Conservation (phyloP, 2,113 vertebrate genomes). For the Rhabdomys dilectus region DNA sequence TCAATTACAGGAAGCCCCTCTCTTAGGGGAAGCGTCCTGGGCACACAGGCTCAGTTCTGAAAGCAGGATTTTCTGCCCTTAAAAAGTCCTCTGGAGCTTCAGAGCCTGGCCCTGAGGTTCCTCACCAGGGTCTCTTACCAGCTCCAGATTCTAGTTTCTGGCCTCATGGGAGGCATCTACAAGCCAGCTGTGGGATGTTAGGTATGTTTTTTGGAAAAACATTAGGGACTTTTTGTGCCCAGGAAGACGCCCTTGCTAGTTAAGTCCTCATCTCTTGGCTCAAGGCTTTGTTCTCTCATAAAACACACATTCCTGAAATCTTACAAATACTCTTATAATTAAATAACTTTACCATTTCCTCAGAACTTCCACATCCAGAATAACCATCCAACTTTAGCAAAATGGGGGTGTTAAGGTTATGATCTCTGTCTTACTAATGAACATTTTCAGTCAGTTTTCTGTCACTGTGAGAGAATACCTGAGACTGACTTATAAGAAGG, state of each 20-base stretch:
- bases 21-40: neutral
- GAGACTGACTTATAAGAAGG: neutral
- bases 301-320: conserved; percentile 64
- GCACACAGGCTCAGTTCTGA: neutral
- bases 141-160: neutral
- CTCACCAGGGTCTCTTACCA: neutral
- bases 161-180: neutral
- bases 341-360: conserved; percentile 23
- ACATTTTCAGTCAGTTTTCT: neutral
- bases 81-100: neutral
- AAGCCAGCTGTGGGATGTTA: conserved; percentile 36
- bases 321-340: conserved; percentile 26
- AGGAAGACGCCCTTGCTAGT: conserved; percentile 48
- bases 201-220: conserved; percentile 56
- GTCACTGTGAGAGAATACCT: neutral
- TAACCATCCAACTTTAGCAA: neutral
- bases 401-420: neutral
- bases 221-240: conserved; percentile 58
- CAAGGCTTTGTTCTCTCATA: conserved; percentile 34
- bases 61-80: neutral
- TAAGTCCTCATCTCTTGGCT: conserved; percentile 33
- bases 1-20: neutral
- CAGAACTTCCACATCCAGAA: neutral
- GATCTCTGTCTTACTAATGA: neutral
- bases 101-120: neutral